phyloP scores from a whole-genome alignment of 1,140 invertebrate species.

The Euglossa dilemma region DNA sequence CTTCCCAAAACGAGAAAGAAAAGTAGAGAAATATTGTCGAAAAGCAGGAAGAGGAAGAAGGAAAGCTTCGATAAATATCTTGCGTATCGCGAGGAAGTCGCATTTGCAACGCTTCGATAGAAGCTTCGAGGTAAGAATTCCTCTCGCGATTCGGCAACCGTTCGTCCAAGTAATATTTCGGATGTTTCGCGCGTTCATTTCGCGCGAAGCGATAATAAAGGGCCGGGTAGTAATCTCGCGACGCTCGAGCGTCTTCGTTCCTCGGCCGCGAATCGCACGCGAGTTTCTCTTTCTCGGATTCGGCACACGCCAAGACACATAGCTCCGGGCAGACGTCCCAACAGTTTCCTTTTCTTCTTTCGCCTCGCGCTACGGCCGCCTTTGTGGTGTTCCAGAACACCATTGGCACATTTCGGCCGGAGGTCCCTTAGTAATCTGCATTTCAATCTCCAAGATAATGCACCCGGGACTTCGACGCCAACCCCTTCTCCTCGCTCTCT shows the following conservation, averaged over 20 bases:
- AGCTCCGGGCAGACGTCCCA: not conserved
- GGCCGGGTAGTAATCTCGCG: not conserved
- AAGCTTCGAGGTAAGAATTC: not conserved
- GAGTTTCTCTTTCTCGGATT: not conserved
- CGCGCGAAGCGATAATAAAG: not conserved
- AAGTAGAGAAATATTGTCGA: no score
- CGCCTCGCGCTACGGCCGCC: not conserved
- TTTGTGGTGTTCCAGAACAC: not conserved
- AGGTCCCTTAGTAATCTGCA: not conserved
- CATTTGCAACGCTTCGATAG: not conserved
- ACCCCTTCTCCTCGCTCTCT: no score
- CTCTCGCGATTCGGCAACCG: not conserved
- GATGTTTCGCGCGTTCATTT: not conserved
- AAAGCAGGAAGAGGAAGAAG: no score
- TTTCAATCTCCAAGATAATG: not conserved
- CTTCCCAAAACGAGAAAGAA: no score
- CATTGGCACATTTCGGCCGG: constrained; percentile 4
- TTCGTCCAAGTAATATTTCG: not conserved
- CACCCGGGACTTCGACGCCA: not conserved
- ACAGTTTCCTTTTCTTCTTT: constrained; percentile 37
- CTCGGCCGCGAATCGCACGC: not conserved
- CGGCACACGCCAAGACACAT: not conserved
- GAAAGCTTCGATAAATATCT: no score
- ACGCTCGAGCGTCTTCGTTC: not conserved
- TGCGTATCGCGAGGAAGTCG: no score